These are phyloP conservation scores for Drosophila tanythrix DNA, from an alignment of 2,888 invertebrate species.

Conservation along the genomic window DNA sequence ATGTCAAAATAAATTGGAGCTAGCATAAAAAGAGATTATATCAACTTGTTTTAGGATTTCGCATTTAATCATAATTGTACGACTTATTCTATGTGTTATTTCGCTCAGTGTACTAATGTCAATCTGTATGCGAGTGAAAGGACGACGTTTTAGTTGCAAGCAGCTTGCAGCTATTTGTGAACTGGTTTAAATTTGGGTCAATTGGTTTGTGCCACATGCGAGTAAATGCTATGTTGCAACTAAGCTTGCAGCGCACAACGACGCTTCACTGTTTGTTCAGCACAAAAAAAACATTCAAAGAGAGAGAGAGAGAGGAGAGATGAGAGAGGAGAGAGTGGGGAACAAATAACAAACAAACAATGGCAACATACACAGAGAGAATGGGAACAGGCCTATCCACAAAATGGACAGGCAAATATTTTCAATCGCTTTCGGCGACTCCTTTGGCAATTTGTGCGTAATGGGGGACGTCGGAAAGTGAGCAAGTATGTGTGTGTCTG, in stretches of 20 bases:
- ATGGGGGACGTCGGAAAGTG: constrained; percentile 51
- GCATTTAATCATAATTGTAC: not conserved
- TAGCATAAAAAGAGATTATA: not conserved
- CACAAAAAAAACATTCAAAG: constrained; percentile 8
- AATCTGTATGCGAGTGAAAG: constrained; percentile 1
- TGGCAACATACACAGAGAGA: constrained; percentile 15
- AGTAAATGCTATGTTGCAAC: constrained; percentile 17
- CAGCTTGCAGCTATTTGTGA: constrained; percentile 74
- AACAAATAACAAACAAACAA: constrained; percentile 28
- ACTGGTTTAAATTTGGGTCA: constrained; percentile 78
- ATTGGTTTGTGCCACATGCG: constrained; percentile 73
- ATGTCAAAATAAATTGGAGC: not conserved
- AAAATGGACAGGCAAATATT: constrained; percentile 66
- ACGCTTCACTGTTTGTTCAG: constrained; percentile 37
- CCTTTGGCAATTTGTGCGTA: constrained; percentile 65
- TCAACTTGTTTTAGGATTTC: not conserved
- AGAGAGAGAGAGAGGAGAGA: not conserved
- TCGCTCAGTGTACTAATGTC: constrained; percentile 2
- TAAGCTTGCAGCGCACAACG: constrained; percentile 37
- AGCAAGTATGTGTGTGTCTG: not conserved
- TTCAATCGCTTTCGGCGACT: constrained; percentile 59
- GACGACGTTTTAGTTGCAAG: constrained; percentile 50
- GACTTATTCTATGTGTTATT: not conserved
- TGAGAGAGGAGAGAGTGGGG: not conserved
- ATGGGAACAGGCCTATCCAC: constrained; percentile 27